Conservation (phyloP, 2,113 vertebrate genomes). For the Corvus cornix region DNA sequence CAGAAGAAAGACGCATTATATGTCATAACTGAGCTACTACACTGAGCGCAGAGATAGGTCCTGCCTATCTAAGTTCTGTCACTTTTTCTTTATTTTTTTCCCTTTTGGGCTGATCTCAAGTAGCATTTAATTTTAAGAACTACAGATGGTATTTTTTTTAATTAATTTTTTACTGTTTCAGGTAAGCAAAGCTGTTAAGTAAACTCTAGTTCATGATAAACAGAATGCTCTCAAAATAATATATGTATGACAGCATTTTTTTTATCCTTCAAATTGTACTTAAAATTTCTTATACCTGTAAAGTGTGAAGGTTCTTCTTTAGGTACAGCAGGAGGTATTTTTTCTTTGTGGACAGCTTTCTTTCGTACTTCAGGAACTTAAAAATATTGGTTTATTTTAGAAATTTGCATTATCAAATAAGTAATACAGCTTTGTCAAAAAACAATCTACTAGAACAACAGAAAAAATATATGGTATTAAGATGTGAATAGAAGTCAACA, state of each 20-base stretch:
- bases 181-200: neutral
- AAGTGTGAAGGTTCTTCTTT: constrained; percentile 1
- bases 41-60: neutral
- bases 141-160: neutral
- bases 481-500: neutral
- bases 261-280: neutral
- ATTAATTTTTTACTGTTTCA: neutral
- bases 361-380: constrained; percentile 29
- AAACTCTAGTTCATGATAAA: neutral
- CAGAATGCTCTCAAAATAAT: neutral
- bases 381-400: constrained; percentile 42
- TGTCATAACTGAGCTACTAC: neutral
- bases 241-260: neutral
- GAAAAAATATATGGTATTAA: neutral
- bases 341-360: constrained; percentile 1
- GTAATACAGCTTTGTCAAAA: neutral
- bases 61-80: neutral
- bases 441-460: neutral
- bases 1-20: neutral
- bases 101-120: neutral
- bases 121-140: neutral
- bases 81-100: neutral
- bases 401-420: neutral
- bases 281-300: constrained; percentile 9
- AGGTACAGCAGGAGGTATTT: neutral